A percentile compares a stretch with the other conserved stretches of the same genome.
These are phyloP conservation scores for Zaprionus davidi DNA, from an alignment of 1,140 invertebrate genomes.

Conservation along the genomic window DNA sequence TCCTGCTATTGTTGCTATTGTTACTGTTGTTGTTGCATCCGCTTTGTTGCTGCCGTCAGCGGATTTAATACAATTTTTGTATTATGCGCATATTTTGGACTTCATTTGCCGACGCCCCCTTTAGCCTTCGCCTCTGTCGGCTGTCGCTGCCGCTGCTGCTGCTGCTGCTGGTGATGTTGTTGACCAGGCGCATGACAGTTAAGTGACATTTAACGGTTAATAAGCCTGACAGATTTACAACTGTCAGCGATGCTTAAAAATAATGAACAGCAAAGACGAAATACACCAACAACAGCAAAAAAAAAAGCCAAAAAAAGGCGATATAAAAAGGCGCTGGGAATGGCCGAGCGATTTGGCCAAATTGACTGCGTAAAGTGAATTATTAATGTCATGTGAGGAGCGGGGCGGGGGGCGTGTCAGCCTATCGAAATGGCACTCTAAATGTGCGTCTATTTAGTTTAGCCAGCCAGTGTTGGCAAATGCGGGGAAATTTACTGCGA, in stretches of 20 bases:
- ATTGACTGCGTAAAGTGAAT: slow-evolving; percentile 82
- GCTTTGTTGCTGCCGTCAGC: slow-evolving; percentile 44
- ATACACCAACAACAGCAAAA: slow-evolving; percentile 3
- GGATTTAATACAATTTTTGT: slow-evolving; percentile 64
- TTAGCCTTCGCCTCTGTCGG: too few relatives aligned
- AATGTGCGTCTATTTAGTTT: slow-evolving; percentile 80
- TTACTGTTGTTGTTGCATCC: slow-evolving; percentile 25
- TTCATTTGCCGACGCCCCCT: slow-evolving; percentile 33
- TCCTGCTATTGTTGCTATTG: slow-evolving; percentile 2
- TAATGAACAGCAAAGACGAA: slow-evolving; percentile 70
- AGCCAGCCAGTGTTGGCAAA: slow-evolving; percentile 62
- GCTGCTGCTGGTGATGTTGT: slow-evolving; percentile 32
- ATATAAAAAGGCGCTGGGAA: slow-evolving; percentile 40
- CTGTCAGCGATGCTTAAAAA: slow-evolving; percentile 79
- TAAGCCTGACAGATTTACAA: slow-evolving; percentile 83
- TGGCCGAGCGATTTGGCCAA: slow-evolving; percentile 75
- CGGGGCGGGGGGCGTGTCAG: background rate
- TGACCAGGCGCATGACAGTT: slow-evolving; percentile 72
- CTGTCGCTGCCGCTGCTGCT: slow-evolving; percentile 7
- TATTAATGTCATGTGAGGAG: slow-evolving; percentile 77
- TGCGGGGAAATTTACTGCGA: slow-evolving; percentile 70
- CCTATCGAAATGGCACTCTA: slow-evolving; percentile 67
- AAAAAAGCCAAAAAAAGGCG: slow-evolving; percentile 20
- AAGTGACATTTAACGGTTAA: slow-evolving; percentile 83
- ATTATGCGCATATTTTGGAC: slow-evolving; percentile 77